Percentiles rank a stretch among this genome's conserved stretches.
These are phyloP conservation scores for Hirtodrosophila cameraria DNA, from an alignment of 2,888 invertebrate genomes.

Conservation along the genomic window DNA sequence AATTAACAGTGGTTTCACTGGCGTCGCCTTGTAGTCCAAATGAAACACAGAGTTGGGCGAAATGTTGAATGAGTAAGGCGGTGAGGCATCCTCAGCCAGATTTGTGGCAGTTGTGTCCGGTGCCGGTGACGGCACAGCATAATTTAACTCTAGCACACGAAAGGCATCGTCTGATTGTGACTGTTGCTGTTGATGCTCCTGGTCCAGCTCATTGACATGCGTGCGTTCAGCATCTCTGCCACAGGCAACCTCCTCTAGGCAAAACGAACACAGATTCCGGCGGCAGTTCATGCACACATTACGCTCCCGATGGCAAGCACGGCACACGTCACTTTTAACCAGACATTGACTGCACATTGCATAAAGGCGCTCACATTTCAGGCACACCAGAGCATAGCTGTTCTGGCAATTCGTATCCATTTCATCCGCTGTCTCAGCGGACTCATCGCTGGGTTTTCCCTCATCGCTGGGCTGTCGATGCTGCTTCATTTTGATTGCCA, in stretches of 20 bases:
- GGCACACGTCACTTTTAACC: slow-evolving; percentile 74
- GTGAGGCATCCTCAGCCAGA: slow-evolving; percentile 23
- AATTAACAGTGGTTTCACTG: slow-evolving; percentile 48
- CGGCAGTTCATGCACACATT: slow-evolving; percentile 82
- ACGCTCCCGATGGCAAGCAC: slow-evolving; percentile 78
- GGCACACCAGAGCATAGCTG: slow-evolving; percentile 77
- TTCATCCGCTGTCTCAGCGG: slow-evolving; percentile 22
- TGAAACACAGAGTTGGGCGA: slow-evolving; percentile 80
- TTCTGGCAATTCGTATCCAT: slow-evolving; percentile 48
- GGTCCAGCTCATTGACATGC: slow-evolving; percentile 68
- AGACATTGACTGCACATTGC: slow-evolving; percentile 76
- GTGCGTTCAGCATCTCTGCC: slow-evolving; percentile 68
- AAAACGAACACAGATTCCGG: slow-evolving; percentile 79
- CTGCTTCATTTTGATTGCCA: slow-evolving; percentile 68
- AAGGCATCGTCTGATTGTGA: slow-evolving; percentile 44
- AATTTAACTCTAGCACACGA: slow-evolving; percentile 62
- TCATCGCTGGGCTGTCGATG: slow-evolving; percentile 24
- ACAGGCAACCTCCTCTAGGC: slow-evolving; percentile 79
- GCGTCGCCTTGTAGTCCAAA: slow-evolving; percentile 64
- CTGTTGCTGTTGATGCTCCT: slow-evolving; percentile 2
- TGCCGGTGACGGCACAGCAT: slow-evolving; percentile 31
- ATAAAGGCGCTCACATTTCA: slow-evolving; percentile 80
- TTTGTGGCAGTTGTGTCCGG: slow-evolving; percentile 32
- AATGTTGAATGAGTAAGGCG: slow-evolving; percentile 77
- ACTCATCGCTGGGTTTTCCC: slow-evolving; percentile 1